These are phyloP conservation scores for Caenorhabditis virilis DNA, from an alignment of 2,888 invertebrate genomes.

Conservation along the genomic window DNA sequence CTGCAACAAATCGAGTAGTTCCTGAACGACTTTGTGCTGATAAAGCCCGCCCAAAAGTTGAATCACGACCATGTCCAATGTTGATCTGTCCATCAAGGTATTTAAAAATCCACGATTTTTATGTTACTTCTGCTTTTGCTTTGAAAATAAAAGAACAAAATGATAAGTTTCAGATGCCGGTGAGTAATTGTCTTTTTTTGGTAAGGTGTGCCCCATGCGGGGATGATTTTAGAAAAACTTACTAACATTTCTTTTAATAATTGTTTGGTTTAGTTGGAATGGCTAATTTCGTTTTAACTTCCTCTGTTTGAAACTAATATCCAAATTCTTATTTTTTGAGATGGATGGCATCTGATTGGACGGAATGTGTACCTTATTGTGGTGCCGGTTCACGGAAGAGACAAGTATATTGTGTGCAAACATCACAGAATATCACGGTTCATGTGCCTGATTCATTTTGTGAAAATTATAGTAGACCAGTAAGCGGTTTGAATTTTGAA, in stretches of 20 bases:
- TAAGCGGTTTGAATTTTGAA: too few species aligned
- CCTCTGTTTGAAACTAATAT: background rate
- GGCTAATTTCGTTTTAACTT: background rate
- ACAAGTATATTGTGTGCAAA: constrained; percentile 79
- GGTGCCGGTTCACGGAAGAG: constrained; percentile 86
- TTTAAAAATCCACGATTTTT: too few species aligned
- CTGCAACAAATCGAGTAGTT: constrained; percentile 54
- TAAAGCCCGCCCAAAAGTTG: constrained; percentile 52
- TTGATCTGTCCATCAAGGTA: constrained; percentile 63
- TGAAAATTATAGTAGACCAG: constrained; percentile 42
- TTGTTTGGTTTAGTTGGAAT: constrained; percentile 5
- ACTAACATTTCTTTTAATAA: constrained; percentile 10
- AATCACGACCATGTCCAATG: constrained; percentile 53
- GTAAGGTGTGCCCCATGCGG: constrained; percentile 39
- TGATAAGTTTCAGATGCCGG: constrained; percentile 33
- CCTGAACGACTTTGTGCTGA: constrained; percentile 66
- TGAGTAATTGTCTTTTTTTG: constrained; percentile 20
- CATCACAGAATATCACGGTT: constrained; percentile 36
- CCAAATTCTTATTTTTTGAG: constrained; percentile 72
- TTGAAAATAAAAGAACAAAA: background rate
- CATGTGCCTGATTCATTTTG: constrained; percentile 47
- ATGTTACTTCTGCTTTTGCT: background rate
- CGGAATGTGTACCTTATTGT: constrained; percentile 87
- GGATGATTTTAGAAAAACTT: constrained; percentile 28
- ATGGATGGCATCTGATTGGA: constrained; percentile 90